phyloP scores from a whole-genome alignment of 2,888 invertebrate species.

The Odontothrips loti region DNA sequence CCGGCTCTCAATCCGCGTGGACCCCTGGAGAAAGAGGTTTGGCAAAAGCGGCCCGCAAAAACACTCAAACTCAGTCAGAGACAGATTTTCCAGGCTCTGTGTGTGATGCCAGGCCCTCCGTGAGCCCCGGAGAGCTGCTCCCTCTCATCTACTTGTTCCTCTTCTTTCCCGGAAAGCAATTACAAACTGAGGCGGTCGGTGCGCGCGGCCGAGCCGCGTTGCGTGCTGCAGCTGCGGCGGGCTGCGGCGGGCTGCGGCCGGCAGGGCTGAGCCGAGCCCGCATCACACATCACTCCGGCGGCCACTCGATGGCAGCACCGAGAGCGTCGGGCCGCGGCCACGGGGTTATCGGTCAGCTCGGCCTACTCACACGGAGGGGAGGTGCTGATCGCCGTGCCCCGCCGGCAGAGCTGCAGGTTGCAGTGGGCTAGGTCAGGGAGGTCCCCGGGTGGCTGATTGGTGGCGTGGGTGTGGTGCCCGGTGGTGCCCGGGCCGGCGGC shows the following conservation, averaged over 20 bases:
- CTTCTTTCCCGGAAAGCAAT: neutral
- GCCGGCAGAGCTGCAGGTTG: no score
- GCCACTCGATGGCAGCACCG: neutral
- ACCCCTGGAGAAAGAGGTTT: neutral
- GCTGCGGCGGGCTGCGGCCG: neutral
- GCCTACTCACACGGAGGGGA: neutral
- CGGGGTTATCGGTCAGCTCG: neutral
- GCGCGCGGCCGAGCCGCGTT: neutral
- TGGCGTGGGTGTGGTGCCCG: no score
- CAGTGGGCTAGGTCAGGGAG: no score
- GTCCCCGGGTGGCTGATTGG: no score
- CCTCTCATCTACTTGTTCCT: no score
- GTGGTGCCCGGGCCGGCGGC: no score
- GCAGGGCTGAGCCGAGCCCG: neutral
- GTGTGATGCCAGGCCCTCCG: neutral
- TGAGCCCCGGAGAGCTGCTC: neutral
- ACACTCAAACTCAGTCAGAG: neutral
- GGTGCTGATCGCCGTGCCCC: no score
- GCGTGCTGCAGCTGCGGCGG: neutral
- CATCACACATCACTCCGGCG: neutral
- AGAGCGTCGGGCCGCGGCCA: neutral
- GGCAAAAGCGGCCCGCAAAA: neutral
- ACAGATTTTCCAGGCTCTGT: neutral
- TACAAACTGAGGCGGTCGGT: neutral
- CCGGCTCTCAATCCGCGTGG: no score